phyloP scores from a whole-genome alignment of 2,113 vertebrate species.

The Centropus bengalensis region DNA sequence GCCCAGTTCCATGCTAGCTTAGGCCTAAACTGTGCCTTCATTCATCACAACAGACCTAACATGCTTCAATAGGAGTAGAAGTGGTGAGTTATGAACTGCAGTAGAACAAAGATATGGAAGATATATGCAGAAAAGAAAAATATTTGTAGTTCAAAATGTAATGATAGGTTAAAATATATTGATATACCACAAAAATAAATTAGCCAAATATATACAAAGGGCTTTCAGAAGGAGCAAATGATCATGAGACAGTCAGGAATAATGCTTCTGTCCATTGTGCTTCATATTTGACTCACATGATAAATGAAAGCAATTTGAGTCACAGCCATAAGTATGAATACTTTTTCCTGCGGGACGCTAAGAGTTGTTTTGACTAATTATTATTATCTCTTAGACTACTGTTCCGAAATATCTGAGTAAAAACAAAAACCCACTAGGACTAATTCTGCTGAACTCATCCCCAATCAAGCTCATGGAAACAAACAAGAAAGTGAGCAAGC shows the following conservation, averaged over 20 bases:
- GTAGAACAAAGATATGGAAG: background rate
- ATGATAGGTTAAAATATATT: background rate
- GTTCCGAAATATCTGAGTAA: background rate
- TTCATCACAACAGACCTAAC: background rate
- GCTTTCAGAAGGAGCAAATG: constrained; percentile 14
- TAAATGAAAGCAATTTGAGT: constrained; percentile 15
- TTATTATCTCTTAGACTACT: background rate
- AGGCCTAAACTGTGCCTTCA: background rate
- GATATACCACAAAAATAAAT: background rate
- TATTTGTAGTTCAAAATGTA: background rate
- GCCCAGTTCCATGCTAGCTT: background rate
- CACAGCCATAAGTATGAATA: background rate
- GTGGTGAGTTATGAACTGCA: background rate
- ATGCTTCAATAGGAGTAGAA: background rate
- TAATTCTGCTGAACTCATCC: background rate
- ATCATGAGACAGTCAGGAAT: background rate
- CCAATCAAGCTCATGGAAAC: background rate
- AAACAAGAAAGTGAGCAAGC: background rate
- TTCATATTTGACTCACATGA: constrained; percentile 25
- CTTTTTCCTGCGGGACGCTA: background rate
- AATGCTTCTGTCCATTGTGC: background rate
- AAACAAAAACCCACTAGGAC: background rate
- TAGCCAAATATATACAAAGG: background rate
- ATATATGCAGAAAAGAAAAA: background rate
- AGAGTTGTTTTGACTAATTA: background rate